Base-by-base conservation (phyloP, 2,113 vertebrate genomes). In the Lethenteron camtschaticum region DNA sequence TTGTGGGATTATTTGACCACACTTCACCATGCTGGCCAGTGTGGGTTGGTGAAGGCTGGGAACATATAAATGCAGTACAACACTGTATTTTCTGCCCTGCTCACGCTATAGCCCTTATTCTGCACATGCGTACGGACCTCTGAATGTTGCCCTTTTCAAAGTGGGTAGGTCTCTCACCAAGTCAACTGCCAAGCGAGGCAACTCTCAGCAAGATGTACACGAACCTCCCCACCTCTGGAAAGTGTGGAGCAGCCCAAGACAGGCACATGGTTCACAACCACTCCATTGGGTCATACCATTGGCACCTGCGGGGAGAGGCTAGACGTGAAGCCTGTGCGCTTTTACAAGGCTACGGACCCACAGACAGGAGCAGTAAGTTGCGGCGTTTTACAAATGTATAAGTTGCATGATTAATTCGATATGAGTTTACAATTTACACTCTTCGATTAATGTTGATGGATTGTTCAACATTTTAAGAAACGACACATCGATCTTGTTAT, bases 241-340 rank as follows among this genome's bases (percentile, higher is more conserved):
- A 41, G 5, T 41, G 41, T 41, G 41, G 41, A 41, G 41, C 74
- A 74, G 11, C 56, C 9, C 55, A 73, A 71, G 20, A 73, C 71
- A 71, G 82, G 84, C 16, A 83, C 76, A 12, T 96, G 91, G 94
- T 77, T 83, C 70, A 95, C 89, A 9, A 96, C 86, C 1, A 81
- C 84, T 59, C 85, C 86, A 4, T 79, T 76, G 68, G 91, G 94
- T 57, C 70, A 76, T 55, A 82, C 71, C 69, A 79, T 94, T 63
- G 82, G 82, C 72, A 89, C 87, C 12, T 76, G 81, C 69, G 83
- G 82, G 68, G 77, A 77, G 55, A 79, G 72, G 73, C 71, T 77
- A 70, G 74, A 82, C 55, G 77, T 79, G 68, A 63, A 75, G 6
- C 81, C 82, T 0, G 68, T 87, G 2, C 76, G 83, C 3, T 73